Conservation (phyloP, 2,113 vertebrate genomes). For the Archilochus colubris region DNA sequence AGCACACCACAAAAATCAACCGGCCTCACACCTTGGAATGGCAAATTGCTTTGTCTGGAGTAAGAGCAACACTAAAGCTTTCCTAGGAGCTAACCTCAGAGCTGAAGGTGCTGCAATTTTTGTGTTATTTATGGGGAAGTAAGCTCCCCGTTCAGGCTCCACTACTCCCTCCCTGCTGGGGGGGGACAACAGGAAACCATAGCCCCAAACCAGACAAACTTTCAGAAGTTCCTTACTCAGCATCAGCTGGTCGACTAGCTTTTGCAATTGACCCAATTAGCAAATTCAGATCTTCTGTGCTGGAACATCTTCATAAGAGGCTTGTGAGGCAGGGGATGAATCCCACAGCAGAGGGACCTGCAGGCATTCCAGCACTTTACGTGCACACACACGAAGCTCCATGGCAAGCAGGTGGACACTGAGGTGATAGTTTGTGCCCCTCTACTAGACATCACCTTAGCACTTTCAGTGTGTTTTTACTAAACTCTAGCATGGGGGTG, state of each 20-base stretch:
- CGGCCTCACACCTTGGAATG: fast-evolving
- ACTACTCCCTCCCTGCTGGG: background rate
- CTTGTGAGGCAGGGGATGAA: background rate
- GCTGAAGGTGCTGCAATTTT: background rate
- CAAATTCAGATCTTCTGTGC: background rate
- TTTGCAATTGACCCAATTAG: background rate
- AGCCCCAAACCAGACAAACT: background rate
- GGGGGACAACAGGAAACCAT: fast-evolving
- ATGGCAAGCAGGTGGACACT: background rate
- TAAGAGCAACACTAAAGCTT: background rate
- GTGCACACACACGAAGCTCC: background rate
- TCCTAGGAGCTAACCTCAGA: background rate
- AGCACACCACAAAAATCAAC: background rate
- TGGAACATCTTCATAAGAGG: background rate
- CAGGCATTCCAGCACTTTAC: background rate
- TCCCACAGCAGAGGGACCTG: background rate
- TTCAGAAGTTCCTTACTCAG: slow-evolving; percentile 1
- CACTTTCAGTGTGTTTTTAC: background rate
- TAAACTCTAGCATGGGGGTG: background rate
- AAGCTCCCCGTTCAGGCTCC: background rate
- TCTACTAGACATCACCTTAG: background rate
- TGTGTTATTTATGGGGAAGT: fast-evolving
- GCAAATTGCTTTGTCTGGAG: background rate
- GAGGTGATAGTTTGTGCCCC: background rate
- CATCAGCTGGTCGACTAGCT: background rate